A percentile compares a stretch with the other conserved stretches of the same genome.
Evolutionary conservation across 2,888 invertebrate species (phyloP).

Genomic region (Ophion slaviceki): DNA sequence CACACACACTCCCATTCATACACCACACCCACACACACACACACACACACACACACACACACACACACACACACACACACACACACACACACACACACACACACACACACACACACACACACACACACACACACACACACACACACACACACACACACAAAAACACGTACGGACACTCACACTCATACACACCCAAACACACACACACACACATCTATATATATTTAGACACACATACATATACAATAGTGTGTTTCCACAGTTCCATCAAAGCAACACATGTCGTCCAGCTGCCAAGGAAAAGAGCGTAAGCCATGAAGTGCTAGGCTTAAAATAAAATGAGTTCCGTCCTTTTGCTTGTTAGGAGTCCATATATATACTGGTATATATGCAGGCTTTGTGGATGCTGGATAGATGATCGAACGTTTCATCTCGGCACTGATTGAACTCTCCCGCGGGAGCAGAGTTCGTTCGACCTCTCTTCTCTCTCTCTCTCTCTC

Average conservation of each 20-base stretch:
- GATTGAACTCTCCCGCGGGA: constrained; percentile 67
- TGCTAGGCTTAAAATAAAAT: constrained; percentile 10
- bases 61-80: too few species aligned
- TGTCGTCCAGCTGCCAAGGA: too few species aligned
- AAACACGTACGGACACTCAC: too few species aligned
- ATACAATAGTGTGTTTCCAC: background rate
- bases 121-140: too few species aligned
- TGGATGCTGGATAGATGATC: constrained; percentile 65
- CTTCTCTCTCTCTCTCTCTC: constrained; percentile 20
- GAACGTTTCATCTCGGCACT: constrained; percentile 67
- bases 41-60: too few species aligned
- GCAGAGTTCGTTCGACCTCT: constrained; percentile 47
- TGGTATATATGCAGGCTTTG: background rate
- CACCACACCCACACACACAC: too few species aligned
- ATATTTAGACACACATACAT: background rate
- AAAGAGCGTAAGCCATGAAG: background rate
- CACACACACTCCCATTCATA: too few species aligned
- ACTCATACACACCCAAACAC: too few species aligned
- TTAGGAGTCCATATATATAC: constrained; percentile 1
- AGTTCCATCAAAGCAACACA: background rate
- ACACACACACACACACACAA: too few species aligned
- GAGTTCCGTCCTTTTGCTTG: background rate
- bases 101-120: too few species aligned
- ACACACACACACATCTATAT: too few species aligned
- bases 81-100: too few species aligned